A percentile compares a stretch with the other conserved stretches of the same genome.
Evolutionary conservation across 2,888 invertebrate species (phyloP).

Genomic region (Phortica magna): DNA sequence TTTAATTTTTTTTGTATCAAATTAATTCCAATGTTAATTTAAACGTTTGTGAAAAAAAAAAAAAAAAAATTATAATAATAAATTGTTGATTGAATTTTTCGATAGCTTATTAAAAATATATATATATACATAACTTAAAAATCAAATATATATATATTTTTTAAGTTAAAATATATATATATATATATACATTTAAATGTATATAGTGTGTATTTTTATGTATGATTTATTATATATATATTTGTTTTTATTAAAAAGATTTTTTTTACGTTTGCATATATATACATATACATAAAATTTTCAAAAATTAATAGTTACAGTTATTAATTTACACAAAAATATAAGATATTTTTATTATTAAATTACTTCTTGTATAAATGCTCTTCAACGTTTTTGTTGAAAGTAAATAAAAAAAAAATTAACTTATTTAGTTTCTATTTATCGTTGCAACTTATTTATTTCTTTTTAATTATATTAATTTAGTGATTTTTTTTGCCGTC

Average conservation of each 20-base stretch:
- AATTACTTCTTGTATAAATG: conserved; percentile 19
- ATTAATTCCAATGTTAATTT: neutral
- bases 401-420: neutral
- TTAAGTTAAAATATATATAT: conserved; percentile 22
- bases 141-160: conserved; percentile 5
- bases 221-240: too few relatives aligned
- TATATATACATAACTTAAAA: conserved; percentile 17
- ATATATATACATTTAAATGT: conserved; percentile 37
- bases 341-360: neutral
- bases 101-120: neutral
- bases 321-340: neutral
- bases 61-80: conserved; percentile 32
- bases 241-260: neutral
- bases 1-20: neutral
- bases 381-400: neutral
- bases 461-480: neutral
- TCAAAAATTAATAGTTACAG: neutral
- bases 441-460: too few relatives aligned
- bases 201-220: conserved; percentile 34
- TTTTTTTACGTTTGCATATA: conserved; percentile 30
- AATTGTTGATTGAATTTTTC: neutral
- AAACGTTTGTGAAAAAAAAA: conserved; percentile 27
- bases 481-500: conserved; percentile 8
- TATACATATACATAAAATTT: conserved; percentile 29
- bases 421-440: neutral